Conservation (phyloP, 1,140 invertebrate species). For the Plutomurus gul region DNA sequence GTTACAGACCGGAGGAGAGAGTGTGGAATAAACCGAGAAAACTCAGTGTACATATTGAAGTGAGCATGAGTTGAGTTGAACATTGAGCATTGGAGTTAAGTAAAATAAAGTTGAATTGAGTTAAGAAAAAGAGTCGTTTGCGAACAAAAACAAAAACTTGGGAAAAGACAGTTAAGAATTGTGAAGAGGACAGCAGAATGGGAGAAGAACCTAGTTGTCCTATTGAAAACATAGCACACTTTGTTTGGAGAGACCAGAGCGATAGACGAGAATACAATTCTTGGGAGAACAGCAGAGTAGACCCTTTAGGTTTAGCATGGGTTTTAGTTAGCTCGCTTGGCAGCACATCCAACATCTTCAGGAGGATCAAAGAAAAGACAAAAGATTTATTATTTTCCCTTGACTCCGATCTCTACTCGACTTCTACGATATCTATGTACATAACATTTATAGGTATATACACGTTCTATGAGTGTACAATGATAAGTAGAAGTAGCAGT, state of each 20-base stretch:
- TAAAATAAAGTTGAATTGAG: conserved; percentile 26
- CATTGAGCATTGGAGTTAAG: not conserved
- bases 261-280: not conserved
- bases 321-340: conserved; percentile 21
- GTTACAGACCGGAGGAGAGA: no score
- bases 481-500: no score
- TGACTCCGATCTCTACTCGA: conserved; percentile 1
- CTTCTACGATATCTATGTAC: no score
- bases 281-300: not conserved
- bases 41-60: not conserved
- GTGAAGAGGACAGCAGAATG: not conserved
- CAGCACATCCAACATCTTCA: conserved; percentile 26
- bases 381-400: conserved; percentile 28
- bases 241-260: no score
- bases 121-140: conserved; percentile 29
- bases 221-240: no score
- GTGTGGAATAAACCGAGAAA: no score
- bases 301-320: conserved; percentile 23
- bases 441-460: no score
- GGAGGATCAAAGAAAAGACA: conserved; percentile 23
- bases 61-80: not conserved
- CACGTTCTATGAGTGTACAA: no score
- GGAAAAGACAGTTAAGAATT: conserved; percentile 21
- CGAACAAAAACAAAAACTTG: conserved; percentile 22
- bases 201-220: not conserved